Evolutionary conservation across 2,888 invertebrate species (phyloP).

Genomic region (Fissipunctia ypsillon): DNA sequence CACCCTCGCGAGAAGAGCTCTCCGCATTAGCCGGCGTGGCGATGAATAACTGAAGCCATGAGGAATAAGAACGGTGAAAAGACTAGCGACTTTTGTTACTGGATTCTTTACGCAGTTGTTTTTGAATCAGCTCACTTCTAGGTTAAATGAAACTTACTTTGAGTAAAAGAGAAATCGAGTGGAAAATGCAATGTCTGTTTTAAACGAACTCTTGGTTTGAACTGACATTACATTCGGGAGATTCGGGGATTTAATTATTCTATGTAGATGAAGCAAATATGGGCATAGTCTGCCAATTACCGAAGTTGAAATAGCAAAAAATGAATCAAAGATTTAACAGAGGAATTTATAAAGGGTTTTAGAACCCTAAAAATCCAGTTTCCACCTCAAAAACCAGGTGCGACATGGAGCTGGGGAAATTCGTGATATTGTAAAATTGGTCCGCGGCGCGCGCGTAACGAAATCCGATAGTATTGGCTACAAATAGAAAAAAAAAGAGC

Average conservation of each 20-base stretch:
- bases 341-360: slow-evolving; percentile 18
- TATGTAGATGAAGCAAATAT: background rate
- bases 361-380: slow-evolving; percentile 67
- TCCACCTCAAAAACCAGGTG: slow-evolving; percentile 68
- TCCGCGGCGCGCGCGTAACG: slow-evolving; percentile 64
- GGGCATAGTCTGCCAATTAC: background rate
- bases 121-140: slow-evolving; percentile 47
- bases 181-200: slow-evolving; percentile 8
- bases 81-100: slow-evolving; percentile 57
- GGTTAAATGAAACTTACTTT: slow-evolving; percentile 36
- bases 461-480: slow-evolving; percentile 73
- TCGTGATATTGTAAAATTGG: slow-evolving; percentile 71
- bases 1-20: slow-evolving; percentile 70
- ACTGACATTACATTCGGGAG: background rate
- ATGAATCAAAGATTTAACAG: slow-evolving; percentile 23
- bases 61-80: slow-evolving; percentile 63
- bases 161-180: background rate
- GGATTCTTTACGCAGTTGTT: slow-evolving; percentile 48
- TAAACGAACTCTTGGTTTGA: slow-evolving; percentile 2
- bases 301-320: slow-evolving; percentile 9
- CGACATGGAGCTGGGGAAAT: slow-evolving; percentile 63
- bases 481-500: slow-evolving; percentile 69
- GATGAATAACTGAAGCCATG: slow-evolving; percentile 72
- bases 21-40: slow-evolving; percentile 71
- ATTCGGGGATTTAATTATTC: background rate